Conservation (phyloP, 2,113 vertebrate genomes). For the Camelus dromedarius region DNA sequence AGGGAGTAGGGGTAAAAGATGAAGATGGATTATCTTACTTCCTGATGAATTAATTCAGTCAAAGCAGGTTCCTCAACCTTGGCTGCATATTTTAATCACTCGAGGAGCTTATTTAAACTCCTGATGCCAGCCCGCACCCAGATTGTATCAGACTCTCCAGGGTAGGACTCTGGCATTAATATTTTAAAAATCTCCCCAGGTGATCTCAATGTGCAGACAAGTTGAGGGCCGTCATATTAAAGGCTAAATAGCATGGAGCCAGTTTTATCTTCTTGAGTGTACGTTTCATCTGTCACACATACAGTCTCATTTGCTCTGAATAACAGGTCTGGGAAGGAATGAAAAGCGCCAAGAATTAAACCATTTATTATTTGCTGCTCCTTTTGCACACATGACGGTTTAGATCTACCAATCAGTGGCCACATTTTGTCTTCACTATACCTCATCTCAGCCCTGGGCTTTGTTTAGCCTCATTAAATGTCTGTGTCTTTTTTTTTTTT, state of each 20-base stretch:
- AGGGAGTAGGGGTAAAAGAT: not conserved
- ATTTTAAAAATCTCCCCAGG: not conserved
- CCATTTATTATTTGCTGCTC: not conserved
- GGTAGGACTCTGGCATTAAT: not conserved
- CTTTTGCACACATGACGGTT: not conserved
- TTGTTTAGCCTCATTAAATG: not conserved
- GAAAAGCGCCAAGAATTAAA: not conserved
- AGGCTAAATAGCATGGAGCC: not conserved
- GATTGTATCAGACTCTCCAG: not conserved
- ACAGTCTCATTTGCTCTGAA: not conserved
- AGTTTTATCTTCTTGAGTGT: not conserved
- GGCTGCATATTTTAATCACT: conserved; percentile 13
- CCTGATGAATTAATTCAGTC: not conserved
- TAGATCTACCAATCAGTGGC: not conserved
- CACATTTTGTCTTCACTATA: not conserved
- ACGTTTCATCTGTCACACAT: not conserved
- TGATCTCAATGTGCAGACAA: not conserved
- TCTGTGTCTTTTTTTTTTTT: not conserved
- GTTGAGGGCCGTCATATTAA: not conserved
- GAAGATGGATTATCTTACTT: not conserved
- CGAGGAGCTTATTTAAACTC: not conserved
- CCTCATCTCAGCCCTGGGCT: not conserved
- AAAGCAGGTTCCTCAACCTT: not conserved
- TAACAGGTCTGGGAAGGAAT: not conserved
- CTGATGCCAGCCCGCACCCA: not conserved